Evolutionary conservation across 2,797 vertebrate species (phyloP).

Genomic region (Tauraco hartlaubi): DNA sequence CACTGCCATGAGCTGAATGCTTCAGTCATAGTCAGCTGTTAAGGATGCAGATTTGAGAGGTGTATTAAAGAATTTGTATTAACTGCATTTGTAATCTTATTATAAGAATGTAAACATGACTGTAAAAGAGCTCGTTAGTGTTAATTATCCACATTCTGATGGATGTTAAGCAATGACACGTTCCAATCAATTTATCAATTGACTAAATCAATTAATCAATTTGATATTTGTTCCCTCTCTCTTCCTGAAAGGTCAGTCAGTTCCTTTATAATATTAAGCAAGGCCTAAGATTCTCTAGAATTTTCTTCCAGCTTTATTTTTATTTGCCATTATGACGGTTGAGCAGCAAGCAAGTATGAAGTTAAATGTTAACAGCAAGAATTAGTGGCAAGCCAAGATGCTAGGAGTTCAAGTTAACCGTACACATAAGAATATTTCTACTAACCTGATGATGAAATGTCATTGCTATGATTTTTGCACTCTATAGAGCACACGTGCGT

Average conservation of each 20-base stretch:
- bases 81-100: neutral
- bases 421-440: neutral
- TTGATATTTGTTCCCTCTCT: neutral
- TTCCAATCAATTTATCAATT: neutral
- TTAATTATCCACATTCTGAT: neutral
- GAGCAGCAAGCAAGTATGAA: neutral
- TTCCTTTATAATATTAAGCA: neutral
- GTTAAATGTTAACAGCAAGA: neutral
- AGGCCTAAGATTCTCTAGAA: neutral
- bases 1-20: neutral
- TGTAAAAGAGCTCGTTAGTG: neutral
- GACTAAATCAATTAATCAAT: neutral
- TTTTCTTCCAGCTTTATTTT: neutral
- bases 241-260: neutral
- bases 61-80: neutral
- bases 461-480: neutral
- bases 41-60: neutral
- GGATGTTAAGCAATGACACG: neutral
- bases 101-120: neutral
- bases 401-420: neutral
- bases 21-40: neutral
- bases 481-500: neutral
- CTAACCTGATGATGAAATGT: neutral
- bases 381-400: neutral
- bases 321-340: neutral